phyloP scores from a whole-genome alignment of 2,113 vertebrate species.

The Alectura lathami region DNA sequence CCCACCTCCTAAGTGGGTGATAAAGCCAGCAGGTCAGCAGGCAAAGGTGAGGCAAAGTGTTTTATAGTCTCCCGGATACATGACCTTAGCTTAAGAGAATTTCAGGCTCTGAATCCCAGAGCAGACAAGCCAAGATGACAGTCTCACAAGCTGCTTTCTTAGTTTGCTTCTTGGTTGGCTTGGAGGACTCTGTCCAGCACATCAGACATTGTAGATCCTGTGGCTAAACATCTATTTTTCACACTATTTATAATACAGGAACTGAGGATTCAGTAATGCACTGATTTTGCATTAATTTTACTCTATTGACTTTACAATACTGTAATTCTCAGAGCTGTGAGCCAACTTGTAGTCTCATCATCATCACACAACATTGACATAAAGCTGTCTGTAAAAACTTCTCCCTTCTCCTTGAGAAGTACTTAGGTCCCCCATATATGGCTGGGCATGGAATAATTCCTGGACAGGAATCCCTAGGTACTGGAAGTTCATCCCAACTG shows the following conservation, averaged over 20 bases:
- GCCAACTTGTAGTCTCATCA: not conserved
- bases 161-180: not conserved
- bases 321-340: not conserved
- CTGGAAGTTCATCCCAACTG: not conserved
- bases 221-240: not conserved
- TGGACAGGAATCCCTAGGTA: not conserved
- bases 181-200: not conserved
- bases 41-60: not conserved
- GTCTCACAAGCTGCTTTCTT: not conserved
- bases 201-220: not conserved
- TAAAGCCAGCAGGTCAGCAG: not conserved
- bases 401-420: not conserved
- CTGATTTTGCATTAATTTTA: not conserved
- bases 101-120: not conserved
- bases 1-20: not conserved
- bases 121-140: not conserved
- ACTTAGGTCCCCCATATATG: not conserved
- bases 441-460: not conserved
- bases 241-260: not conserved
- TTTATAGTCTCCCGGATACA: not conserved
- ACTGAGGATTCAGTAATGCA: not conserved
- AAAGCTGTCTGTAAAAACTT: not conserved
- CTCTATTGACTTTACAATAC: not conserved
- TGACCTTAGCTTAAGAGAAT: not conserved
- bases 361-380: not conserved